Evolutionary conservation across 2,113 vertebrate genomes (phyloP).

Genomic region (Ploceus nigricollis): DNA sequence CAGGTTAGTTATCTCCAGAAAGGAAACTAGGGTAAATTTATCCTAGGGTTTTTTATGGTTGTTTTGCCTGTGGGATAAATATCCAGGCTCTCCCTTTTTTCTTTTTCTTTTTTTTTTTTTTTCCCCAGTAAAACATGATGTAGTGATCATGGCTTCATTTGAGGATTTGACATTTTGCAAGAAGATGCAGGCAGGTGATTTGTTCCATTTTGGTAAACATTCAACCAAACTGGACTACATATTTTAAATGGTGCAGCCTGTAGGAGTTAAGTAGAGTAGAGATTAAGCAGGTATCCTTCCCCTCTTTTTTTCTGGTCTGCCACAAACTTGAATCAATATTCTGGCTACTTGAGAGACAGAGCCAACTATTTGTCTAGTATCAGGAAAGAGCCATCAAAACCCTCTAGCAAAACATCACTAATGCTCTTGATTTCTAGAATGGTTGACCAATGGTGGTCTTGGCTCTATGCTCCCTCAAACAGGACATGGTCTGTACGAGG

Average conservation of each 20-base stretch:
- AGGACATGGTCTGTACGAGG: fast-evolving
- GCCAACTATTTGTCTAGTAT: background rate
- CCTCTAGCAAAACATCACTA: background rate
- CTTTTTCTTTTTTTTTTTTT: background rate
- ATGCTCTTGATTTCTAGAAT: background rate
- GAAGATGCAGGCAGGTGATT: background rate
- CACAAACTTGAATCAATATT: background rate
- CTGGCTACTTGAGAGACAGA: background rate
- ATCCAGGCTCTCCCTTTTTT: background rate
- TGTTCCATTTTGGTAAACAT: background rate
- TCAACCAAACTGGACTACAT: background rate
- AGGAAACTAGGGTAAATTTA: background rate
- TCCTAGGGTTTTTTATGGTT: background rate
- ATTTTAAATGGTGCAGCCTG: background rate
- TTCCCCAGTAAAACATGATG: background rate
- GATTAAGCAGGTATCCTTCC: background rate
- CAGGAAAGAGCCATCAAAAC: background rate
- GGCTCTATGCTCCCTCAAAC: background rate
- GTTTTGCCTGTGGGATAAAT: background rate
- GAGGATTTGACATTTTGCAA: background rate
- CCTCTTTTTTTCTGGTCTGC: background rate
- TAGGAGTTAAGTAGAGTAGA: background rate
- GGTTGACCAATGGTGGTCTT: fast-evolving
- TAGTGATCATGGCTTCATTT: background rate
- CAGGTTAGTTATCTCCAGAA: background rate